Evolutionary conservation across 2,797 vertebrate species (phyloP).

Genomic region (Alcedo atthis): DNA sequence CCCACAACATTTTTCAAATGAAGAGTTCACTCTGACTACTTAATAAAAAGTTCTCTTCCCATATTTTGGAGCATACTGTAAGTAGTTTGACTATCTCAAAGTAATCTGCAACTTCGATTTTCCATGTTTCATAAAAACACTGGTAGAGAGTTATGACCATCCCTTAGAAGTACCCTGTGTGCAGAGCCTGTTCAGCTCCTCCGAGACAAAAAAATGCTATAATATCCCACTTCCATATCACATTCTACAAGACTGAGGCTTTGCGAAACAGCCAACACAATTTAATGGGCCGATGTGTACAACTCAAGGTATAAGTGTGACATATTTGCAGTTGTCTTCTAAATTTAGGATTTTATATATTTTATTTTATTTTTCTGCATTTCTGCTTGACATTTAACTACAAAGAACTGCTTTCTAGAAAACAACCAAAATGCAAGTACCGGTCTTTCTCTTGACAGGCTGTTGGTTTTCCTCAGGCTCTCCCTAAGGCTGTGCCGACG

Average conservation of each 20-base stretch:
- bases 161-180: not conserved
- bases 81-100: not conserved
- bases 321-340: not conserved
- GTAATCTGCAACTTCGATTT: not conserved
- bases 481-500: constrained; percentile 88
- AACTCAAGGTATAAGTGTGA: not conserved
- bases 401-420: not conserved
- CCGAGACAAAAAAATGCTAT: not conserved
- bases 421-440: constrained; percentile 42
- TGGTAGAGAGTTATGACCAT: not conserved
- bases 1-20: not conserved
- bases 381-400: not conserved
- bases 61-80: not conserved
- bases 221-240: not conserved
- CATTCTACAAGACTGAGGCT: not conserved
- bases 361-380: not conserved
- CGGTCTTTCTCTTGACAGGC: constrained; percentile 74
- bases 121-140: not conserved
- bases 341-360: not conserved
- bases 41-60: not conserved
- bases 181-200: not conserved
- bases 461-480: constrained; percentile 84
- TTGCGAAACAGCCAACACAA: not conserved
- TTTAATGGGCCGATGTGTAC: not conserved
- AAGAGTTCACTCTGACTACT: not conserved